Evolutionary conservation across 1,140 invertebrate species (phyloP), one percentile per base, ranked within the genome.

Genomic region (Orussus abietinus): DNA sequence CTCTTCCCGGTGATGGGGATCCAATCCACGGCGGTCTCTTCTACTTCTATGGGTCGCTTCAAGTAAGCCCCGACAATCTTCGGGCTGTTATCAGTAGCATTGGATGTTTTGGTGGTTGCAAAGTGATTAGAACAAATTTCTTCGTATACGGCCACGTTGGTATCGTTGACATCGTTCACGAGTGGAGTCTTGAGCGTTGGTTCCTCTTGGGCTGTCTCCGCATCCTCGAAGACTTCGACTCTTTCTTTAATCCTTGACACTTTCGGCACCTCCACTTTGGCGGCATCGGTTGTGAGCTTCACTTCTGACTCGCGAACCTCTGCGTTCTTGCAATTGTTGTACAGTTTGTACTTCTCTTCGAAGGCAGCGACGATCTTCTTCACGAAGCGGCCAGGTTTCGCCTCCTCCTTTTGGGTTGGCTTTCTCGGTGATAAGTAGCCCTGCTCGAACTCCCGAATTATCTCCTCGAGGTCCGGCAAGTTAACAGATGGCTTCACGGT

Each of bases 11-110:
- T 42, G 5, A 55, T 20, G 1, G 62, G 58, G 5, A 62, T 53
- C 60, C 63, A 64, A 4, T 62, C 42, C 17, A 62, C 31, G 1
- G 39, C 21, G 0, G 48, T 57, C 6, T 62, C 44, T 9, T 61
- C 50, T 1, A 64, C 40, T 14, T 59, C 43, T 26, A 64, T 51
- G 0, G 59, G 62, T n/a, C 47, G 54, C 14, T 64, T 64, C 10
- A 62, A 29, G 15, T 49, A 55, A 4, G 58, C 59, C 0, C 52
- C 61, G 2, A 61, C 32, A 13, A 58, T 46, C 18, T 47, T 55
- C 10, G 61, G 51, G 1, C 25, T 39, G 21, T 26, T 12, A 9
- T 48, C 33, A 28, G 12, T 5, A n/a, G 14, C 20, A 0, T 19
- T 21, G 11, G 14, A 19, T 15, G 20, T 43, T 1, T 1, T 17